phyloP scores from a whole-genome alignment of 2,888 invertebrate genomes.

The Bellardia bayeri region DNA sequence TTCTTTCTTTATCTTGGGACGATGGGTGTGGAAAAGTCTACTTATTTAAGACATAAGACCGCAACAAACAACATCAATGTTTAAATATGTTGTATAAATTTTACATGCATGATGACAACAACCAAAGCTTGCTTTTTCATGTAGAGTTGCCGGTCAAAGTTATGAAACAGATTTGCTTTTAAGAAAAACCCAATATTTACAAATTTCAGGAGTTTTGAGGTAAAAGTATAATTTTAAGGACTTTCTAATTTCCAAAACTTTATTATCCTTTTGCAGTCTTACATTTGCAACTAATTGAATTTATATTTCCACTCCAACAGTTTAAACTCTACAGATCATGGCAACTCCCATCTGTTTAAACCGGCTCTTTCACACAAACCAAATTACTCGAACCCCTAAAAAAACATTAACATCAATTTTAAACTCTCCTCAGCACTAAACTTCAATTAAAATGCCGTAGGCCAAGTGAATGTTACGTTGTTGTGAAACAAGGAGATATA shows the following conservation, averaged over 20 bases:
- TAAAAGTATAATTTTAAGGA: not conserved
- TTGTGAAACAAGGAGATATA: slow-evolving; percentile 59
- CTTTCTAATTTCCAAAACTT: too few relatives aligned
- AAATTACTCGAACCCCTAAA: slow-evolving; percentile 48
- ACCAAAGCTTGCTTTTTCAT: not conserved
- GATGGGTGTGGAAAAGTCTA: slow-evolving; percentile 65
- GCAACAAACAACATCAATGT: slow-evolving; percentile 50
- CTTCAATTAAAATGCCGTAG: slow-evolving; percentile 72
- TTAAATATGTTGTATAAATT: slow-evolving; percentile 50
- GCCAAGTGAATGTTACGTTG: slow-evolving; percentile 63
- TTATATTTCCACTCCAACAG: too few relatives aligned
- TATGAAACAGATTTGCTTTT: not conserved
- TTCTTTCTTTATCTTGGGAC: not conserved
- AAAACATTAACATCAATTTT: slow-evolving; percentile 58
- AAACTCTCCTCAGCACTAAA: slow-evolving; percentile 60
- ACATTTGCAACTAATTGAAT: too few relatives aligned
- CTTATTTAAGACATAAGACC: slow-evolving; percentile 57
- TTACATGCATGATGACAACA: slow-evolving; percentile 55
- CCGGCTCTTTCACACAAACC: not conserved
- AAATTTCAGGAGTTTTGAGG: too few relatives aligned
- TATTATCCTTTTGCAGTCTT: too few relatives aligned
- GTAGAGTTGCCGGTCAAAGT: slow-evolving; percentile 17
- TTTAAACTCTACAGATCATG: too few relatives aligned
- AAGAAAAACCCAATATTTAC: too few relatives aligned
- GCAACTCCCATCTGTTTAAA: not conserved